A percentile compares a stretch with the other conserved stretches of the same genome.
These are phyloP conservation scores for Neodiprion lecontei DNA, from an alignment of 1,140 invertebrate genomes.

Conservation along the genomic window DNA sequence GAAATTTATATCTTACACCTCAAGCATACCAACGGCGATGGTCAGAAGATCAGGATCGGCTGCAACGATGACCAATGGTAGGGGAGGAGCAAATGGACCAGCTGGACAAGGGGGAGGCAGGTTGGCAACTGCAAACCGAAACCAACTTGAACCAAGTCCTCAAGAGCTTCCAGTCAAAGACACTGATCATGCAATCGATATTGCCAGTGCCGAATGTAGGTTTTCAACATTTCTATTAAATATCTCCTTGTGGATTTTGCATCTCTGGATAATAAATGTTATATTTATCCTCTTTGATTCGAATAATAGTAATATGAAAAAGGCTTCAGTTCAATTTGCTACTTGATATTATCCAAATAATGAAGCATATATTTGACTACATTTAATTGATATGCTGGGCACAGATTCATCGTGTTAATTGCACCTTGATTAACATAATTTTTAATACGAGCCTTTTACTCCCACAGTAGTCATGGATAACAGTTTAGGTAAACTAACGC, in stretches of 20 bases:
- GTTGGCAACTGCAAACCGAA: constrained; percentile 42
- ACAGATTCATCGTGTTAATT: no score
- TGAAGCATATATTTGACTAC: constrained; percentile 19
- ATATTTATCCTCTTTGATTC: not conserved
- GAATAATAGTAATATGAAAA: not conserved
- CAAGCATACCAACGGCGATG: constrained; percentile 41
- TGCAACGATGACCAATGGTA: constrained; percentile 47
- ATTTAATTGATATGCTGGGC: not conserved
- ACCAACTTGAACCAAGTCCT: constrained; percentile 56
- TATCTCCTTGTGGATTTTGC: not conserved
- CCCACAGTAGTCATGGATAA: constrained; percentile 57
- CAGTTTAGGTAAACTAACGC: constrained; percentile 57
- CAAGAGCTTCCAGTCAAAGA: constrained; percentile 60
- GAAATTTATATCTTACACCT: constrained; percentile 28
- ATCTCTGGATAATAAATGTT: not conserved
- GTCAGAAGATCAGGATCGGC: constrained; percentile 49
- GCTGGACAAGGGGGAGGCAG: constrained; percentile 39
- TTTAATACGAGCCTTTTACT: constrained; percentile 33
- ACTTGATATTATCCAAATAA: constrained; percentile 6
- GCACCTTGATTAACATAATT: not conserved
- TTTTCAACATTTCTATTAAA: constrained; percentile 13
- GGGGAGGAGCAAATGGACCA: constrained; percentile 28
- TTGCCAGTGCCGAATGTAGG: constrained; percentile 61
- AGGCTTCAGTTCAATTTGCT: not conserved
- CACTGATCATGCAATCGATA: constrained; percentile 55